phyloP scores from a whole-genome alignment of 2,113 vertebrate genomes.

The Campylomormyrus numenius region DNA sequence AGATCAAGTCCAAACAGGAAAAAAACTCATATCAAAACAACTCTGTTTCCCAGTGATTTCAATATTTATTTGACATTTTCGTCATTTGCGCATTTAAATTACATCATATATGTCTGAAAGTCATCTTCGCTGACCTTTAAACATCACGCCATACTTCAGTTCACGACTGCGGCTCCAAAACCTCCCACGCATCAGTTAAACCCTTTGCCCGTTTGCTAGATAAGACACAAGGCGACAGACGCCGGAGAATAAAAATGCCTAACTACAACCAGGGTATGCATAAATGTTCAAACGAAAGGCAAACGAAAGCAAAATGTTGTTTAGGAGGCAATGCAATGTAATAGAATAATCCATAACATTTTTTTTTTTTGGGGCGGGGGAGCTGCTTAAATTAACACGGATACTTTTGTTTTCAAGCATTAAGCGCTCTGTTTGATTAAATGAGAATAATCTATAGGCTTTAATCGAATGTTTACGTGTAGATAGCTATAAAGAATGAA shows the following conservation, averaged over 20 bases:
- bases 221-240: slow-evolving; percentile 56
- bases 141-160: slow-evolving; percentile 22
- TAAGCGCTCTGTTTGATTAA: not conserved
- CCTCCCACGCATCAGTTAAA: slow-evolving; percentile 15
- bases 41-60: slow-evolving; percentile 40
- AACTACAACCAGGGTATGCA: slow-evolving; percentile 29
- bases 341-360: not conserved
- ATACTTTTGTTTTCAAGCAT: not conserved
- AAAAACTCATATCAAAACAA: slow-evolving; percentile 9
- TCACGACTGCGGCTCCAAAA: not conserved
- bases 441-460: not conserved
- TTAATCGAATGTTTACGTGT: not conserved
- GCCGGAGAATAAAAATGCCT: slow-evolving; percentile 27
- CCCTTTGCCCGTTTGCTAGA: slow-evolving; percentile 39
- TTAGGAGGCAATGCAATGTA: not conserved
- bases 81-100: slow-evolving; percentile 44
- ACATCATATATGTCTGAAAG: slow-evolving; percentile 53
- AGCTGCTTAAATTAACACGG: not conserved
- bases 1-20: not conserved
- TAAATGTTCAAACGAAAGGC: slow-evolving; percentile 25
- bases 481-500: not conserved
- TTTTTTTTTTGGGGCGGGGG: not conserved
- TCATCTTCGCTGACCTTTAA: slow-evolving; percentile 19
- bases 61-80: slow-evolving; percentile 58
- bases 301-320: not conserved